Conservation (phyloP, 2,888 invertebrate genomes). For the Drosophila dives region DNA sequence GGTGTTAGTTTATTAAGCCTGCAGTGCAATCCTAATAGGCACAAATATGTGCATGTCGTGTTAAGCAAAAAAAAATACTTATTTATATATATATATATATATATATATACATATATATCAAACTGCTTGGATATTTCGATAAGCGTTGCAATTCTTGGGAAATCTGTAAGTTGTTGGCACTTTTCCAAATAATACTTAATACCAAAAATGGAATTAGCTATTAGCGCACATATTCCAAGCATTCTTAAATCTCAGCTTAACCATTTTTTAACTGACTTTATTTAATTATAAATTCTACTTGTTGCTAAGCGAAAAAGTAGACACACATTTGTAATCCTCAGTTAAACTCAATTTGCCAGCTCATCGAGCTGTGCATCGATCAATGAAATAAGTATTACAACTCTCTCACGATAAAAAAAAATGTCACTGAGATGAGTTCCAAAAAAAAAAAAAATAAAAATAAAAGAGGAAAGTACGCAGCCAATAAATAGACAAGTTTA, state of each 20-base stretch:
- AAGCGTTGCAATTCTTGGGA: neutral
- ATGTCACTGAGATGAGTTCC: slow-evolving; percentile 50
- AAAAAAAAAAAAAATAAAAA: slow-evolving; percentile 1
- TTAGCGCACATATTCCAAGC: neutral
- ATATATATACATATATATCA: neutral
- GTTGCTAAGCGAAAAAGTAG: neutral
- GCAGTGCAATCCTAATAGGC: slow-evolving; percentile 60
- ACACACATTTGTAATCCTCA: slow-evolving; percentile 3
- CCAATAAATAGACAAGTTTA: slow-evolving; percentile 64
- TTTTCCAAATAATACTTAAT: neutral
- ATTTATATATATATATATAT: slow-evolving; percentile 1
- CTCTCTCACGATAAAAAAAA: slow-evolving; percentile 58
- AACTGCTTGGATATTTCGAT: neutral
- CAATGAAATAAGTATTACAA: slow-evolving; percentile 33
- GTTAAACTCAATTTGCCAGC: slow-evolving; percentile 14
- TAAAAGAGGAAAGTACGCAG: slow-evolving; percentile 6
- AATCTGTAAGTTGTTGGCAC: neutral
- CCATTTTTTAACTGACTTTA: neutral
- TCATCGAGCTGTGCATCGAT: slow-evolving; percentile 21
- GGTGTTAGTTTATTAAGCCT: slow-evolving; percentile 76
- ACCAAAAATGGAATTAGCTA: slow-evolving; percentile 1
- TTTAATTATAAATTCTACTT: neutral
- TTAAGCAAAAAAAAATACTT: neutral
- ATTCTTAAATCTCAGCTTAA: neutral
- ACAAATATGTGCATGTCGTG: slow-evolving; percentile 59